phyloP scores from a whole-genome alignment of 2,797 vertebrate species.

The Argentina silus region DNA sequence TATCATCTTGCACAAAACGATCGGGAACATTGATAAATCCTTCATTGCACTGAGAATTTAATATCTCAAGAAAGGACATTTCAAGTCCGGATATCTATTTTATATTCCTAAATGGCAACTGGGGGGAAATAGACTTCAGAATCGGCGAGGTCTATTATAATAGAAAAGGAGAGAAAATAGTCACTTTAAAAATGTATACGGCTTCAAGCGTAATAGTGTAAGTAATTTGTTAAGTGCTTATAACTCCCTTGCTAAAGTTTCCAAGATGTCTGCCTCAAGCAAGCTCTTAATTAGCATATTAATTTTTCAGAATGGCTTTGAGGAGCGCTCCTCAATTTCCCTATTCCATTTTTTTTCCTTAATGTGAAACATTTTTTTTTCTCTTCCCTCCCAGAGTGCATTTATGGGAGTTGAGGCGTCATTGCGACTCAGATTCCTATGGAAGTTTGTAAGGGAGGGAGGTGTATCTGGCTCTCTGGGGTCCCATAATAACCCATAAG shows the following conservation, averaged over 20 bases:
- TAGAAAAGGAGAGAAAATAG: constrained; percentile 46
- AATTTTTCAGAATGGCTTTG: constrained; percentile 71
- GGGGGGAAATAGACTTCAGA: constrained; percentile 53
- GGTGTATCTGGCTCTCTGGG: constrained; percentile 57
- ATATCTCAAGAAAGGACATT: constrained; percentile 53
- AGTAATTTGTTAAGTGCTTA: constrained; percentile 76
- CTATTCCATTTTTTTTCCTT: constrained; percentile 27
- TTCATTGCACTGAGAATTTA: constrained; percentile 36
- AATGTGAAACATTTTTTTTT: constrained; percentile 58
- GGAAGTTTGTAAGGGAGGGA: constrained; percentile 34
- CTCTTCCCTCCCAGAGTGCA: constrained; percentile 44
- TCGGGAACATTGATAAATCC: constrained; percentile 54
- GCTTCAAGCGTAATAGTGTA: constrained; percentile 70
- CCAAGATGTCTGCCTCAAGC: constrained; percentile 66
- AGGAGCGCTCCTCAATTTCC: constrained; percentile 61
- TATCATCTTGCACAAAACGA: constrained; percentile 38
- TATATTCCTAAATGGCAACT: constrained; percentile 59
- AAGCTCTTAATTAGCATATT: constrained; percentile 72
- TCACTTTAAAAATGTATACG: constrained; percentile 69
- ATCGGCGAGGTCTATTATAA: constrained; percentile 57
- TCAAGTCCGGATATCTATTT: constrained; percentile 53
- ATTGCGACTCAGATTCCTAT: constrained; percentile 45
- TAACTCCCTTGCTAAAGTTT: constrained; percentile 72
- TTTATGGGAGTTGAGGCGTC: constrained; percentile 55
- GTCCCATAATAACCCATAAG: constrained; percentile 54